Percentiles rank a stretch among this genome's conserved stretches.
Conservation (phyloP, 2,113 vertebrate species). For the Leptocoma aspasia region DNA sequence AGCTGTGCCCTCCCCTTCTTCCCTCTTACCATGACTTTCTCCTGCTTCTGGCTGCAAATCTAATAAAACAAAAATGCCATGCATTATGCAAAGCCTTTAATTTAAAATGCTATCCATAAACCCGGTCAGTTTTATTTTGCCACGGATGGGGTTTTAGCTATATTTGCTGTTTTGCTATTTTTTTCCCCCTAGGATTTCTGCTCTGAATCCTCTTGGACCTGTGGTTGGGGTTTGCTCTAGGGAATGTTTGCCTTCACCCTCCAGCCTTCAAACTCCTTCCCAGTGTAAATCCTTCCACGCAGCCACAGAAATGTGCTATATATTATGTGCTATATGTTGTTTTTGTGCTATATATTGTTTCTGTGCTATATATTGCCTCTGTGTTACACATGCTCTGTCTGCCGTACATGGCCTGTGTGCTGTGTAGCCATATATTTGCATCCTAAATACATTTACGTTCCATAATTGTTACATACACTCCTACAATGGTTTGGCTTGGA, state of each 20-base stretch:
- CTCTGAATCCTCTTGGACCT: background rate
- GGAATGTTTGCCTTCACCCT: background rate
- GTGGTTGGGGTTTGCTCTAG: background rate
- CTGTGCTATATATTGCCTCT: background rate
- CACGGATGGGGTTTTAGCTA: background rate
- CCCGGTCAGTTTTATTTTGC: background rate
- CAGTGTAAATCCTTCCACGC: rapidly evolving
- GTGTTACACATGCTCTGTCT: background rate
- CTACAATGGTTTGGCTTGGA: background rate
- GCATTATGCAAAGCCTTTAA: background rate
- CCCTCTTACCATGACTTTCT: background rate
- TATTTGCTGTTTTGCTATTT: background rate
- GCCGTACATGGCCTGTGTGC: background rate
- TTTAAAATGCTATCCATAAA: background rate
- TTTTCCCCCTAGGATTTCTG: background rate
- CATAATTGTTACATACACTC: background rate
- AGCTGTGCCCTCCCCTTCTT: background rate
- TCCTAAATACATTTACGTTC: background rate
- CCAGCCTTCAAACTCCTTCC: background rate
- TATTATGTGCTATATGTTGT: background rate
- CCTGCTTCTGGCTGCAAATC: background rate
- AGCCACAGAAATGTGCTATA: background rate
- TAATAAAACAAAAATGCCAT: background rate
- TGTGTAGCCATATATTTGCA: background rate
- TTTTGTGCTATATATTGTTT: background rate